A percentile compares a stretch with the other conserved stretches of the same genome.
Conservation (phyloP, 1,140 invertebrate species). For the Cyphomyrmex costatus region DNA sequence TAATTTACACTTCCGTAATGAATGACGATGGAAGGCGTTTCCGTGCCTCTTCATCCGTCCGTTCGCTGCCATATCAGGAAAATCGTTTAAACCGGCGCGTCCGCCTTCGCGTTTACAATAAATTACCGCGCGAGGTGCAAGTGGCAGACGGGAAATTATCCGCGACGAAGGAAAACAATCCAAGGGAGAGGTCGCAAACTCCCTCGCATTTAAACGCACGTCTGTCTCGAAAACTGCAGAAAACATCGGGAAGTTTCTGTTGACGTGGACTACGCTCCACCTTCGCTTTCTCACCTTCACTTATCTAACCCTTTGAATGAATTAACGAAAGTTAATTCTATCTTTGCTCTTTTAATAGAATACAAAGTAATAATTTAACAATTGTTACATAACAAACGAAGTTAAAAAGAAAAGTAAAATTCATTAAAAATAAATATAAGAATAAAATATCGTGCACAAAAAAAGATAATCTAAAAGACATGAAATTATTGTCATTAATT, state of each 20-base stretch:
- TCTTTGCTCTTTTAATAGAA: slow-evolving; percentile 4
- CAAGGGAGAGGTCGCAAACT: slow-evolving; percentile 57
- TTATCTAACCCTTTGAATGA: slow-evolving; percentile 37
- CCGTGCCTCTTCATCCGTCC: slow-evolving; percentile 15
- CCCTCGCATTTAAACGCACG: slow-evolving; percentile 50
- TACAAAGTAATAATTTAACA: background rate
- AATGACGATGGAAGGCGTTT: slow-evolving; percentile 14
- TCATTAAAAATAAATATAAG: background rate
- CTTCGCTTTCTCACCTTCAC: slow-evolving; percentile 56
- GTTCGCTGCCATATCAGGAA: slow-evolving; percentile 19
- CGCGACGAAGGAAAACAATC: slow-evolving; percentile 66
- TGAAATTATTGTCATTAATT: background rate
- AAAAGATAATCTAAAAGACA: too few species aligned
- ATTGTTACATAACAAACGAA: background rate
- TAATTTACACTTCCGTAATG: slow-evolving; percentile 52
- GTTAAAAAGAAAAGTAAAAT: background rate
- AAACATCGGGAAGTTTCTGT: slow-evolving; percentile 55
- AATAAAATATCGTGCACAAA: background rate
- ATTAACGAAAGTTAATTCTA: slow-evolving; percentile 21
- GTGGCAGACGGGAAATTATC: slow-evolving; percentile 66
- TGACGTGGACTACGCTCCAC: slow-evolving; percentile 41
- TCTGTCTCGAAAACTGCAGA: slow-evolving; percentile 60
- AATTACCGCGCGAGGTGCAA: slow-evolving; percentile 62
- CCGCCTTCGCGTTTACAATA: slow-evolving; percentile 68
- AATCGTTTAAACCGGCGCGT: slow-evolving; percentile 65